These are phyloP conservation scores for rabbit (Oryctolagus cuniculus) DNA, from an alignment of 2,113 vertebrate species.

Conservation along the genomic window DNA sequence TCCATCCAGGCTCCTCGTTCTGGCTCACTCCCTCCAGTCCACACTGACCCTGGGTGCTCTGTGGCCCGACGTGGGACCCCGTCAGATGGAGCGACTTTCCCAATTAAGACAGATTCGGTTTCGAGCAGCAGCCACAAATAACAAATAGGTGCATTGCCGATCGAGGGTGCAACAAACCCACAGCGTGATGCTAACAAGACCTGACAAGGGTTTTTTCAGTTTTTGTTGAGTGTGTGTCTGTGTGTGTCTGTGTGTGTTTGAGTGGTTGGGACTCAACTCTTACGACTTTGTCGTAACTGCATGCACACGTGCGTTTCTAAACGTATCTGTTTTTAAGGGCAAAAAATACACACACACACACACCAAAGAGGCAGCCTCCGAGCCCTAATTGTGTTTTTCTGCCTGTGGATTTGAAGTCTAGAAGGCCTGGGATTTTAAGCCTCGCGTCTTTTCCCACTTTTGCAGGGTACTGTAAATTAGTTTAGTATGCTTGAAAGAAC, in stretches of 20 bases:
- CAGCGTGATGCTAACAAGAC: conserved; percentile 84
- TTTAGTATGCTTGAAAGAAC: conserved; percentile 93
- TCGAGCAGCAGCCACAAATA: conserved; percentile 81
- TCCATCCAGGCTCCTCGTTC: conserved; percentile 66
- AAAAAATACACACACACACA: background rate
- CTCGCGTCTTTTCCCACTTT: conserved; percentile 88
- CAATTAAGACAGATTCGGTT: conserved; percentile 73
- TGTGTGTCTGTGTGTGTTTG: conserved; percentile 21
- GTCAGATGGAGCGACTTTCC: conserved; percentile 69
- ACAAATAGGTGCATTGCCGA: conserved; percentile 74
- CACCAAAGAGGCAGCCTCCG: conserved; percentile 65
- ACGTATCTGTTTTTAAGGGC: conserved; percentile 81
- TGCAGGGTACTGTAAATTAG: conserved; percentile 92
- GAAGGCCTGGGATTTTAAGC: conserved; percentile 82
- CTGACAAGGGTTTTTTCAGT: conserved; percentile 78
- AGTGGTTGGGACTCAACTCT: conserved; percentile 80
- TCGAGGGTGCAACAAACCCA: conserved; percentile 72
- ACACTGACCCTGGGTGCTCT: conserved; percentile 68
- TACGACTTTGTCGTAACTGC: conserved; percentile 79
- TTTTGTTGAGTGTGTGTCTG: conserved; percentile 46
- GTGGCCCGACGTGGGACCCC: conserved; percentile 65
- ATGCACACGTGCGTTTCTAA: background rate
- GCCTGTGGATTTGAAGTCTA: conserved; percentile 81
- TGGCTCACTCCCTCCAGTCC: conserved; percentile 76
- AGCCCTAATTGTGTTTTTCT: conserved; percentile 78